Conservation (phyloP, 2,113 vertebrate species). For the Nymphicus hollandicus region DNA sequence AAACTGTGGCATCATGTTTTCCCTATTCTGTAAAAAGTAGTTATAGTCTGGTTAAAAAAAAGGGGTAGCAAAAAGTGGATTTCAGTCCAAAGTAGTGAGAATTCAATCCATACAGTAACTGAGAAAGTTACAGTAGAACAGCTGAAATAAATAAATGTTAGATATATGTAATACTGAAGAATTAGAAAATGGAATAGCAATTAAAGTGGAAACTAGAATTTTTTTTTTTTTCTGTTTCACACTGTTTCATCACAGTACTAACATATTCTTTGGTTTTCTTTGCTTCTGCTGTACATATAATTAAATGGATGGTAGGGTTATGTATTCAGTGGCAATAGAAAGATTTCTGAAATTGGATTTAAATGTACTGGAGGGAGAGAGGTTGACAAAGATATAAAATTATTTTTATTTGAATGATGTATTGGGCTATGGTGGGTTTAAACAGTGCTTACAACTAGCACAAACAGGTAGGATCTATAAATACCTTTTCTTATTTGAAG, state of each 20-base stretch:
- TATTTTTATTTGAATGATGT: conserved; percentile 56
- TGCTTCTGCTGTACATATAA: conserved; percentile 8
- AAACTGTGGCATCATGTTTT: not conserved
- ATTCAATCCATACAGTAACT: not conserved
- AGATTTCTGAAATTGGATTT: conserved; percentile 22
- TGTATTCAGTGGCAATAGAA: not conserved
- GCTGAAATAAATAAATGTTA: not conserved
- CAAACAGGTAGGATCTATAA: conserved; percentile 55
- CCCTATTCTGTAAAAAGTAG: not conserved
- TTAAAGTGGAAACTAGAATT: not conserved
- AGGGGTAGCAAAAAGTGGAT: not conserved
- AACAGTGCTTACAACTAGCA: conserved; percentile 53
- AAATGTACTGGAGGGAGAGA: conserved; percentile 30
- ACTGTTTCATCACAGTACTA: not conserved
- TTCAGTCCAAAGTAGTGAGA: not conserved
- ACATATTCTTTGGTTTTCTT: not conserved
- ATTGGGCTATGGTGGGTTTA: conserved; percentile 30
- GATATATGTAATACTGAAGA: not conserved
- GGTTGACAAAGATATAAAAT: conserved; percentile 35
- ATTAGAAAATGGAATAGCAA: not conserved
- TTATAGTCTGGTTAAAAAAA: not conserved
- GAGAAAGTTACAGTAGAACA: not conserved
- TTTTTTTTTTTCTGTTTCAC: not conserved
- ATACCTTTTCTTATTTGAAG: conserved; percentile 63
- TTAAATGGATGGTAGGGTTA: not conserved